Evolutionary conservation across 2,113 vertebrate genomes (phyloP).

Genomic region (Melanocharis versteri): DNA sequence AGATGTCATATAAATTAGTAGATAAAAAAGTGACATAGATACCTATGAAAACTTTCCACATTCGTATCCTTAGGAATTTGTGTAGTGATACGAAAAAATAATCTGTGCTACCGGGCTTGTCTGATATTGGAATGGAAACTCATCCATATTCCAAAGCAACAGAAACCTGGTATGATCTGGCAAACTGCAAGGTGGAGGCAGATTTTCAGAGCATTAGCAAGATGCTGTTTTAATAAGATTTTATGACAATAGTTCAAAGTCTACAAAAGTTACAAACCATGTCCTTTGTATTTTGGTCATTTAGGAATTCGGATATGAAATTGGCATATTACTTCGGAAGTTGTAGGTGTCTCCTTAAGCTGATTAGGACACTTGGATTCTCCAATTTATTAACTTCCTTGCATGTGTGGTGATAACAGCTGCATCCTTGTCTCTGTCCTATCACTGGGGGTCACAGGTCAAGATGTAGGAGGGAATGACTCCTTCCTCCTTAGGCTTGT

Average conservation of each 20-base stretch:
- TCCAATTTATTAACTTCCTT: background rate
- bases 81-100: background rate
- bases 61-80: background rate
- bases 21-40: background rate
- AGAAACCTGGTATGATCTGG: background rate
- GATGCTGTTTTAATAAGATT: background rate
- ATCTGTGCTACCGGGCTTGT: rapidly evolving
- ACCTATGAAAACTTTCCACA: background rate
- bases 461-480: background rate
- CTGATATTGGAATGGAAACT: background rate
- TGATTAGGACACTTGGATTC: background rate
- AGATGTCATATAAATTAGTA: background rate
- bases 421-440: background rate
- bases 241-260: background rate
- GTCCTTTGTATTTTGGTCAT: background rate
- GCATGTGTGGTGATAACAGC: background rate
- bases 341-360: background rate
- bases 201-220: background rate
- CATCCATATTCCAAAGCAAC: background rate
- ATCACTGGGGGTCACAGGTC: background rate
- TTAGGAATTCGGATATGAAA: background rate
- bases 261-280: background rate
- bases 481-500: background rate
- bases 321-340: background rate
- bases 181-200: background rate